Evolutionary conservation across 2,888 invertebrate species (phyloP).

Genomic region (Athalia rosae): DNA sequence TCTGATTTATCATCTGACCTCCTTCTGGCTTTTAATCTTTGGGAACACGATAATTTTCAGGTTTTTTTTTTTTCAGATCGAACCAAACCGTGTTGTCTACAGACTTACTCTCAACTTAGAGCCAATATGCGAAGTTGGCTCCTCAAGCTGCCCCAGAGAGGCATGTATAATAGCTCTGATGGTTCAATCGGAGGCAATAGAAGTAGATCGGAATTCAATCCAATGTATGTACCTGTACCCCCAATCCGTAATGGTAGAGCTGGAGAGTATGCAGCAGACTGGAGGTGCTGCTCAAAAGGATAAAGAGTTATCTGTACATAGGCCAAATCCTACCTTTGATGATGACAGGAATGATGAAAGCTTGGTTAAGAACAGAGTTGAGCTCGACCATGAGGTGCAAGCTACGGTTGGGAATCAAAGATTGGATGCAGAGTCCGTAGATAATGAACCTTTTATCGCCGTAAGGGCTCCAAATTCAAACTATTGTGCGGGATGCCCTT

Average conservation of each 20-base stretch:
- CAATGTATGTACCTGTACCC: slow-evolving; percentile 64
- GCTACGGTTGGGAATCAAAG: slow-evolving; percentile 54
- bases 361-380: slow-evolving; percentile 60
- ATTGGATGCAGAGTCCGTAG: slow-evolving; percentile 49
- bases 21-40: too few species aligned
- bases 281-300: slow-evolving; percentile 51
- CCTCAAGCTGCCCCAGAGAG: slow-evolving; percentile 61
- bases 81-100: slow-evolving; percentile 61
- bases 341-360: slow-evolving; percentile 54
- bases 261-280: slow-evolving; percentile 46
- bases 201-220: slow-evolving; percentile 61
- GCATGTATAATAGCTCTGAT: slow-evolving; percentile 65
- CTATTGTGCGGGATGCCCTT: slow-evolving; percentile 70
- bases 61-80: slow-evolving; percentile 55
- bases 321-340: slow-evolving; percentile 44
- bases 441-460: slow-evolving; percentile 66
- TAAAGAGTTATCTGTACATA: slow-evolving; percentile 39
- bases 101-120: slow-evolving; percentile 65
- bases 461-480: slow-evolving; percentile 60
- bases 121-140: slow-evolving; percentile 59
- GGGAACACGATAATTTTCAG: background rate
- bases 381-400: slow-evolving; percentile 66
- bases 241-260: slow-evolving; percentile 55
- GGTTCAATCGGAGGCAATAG: slow-evolving; percentile 60
- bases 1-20: too few species aligned